These are phyloP conservation scores for Lordiphosa collinella DNA, from an alignment of 1,140 invertebrate genomes.

Conservation along the genomic window DNA sequence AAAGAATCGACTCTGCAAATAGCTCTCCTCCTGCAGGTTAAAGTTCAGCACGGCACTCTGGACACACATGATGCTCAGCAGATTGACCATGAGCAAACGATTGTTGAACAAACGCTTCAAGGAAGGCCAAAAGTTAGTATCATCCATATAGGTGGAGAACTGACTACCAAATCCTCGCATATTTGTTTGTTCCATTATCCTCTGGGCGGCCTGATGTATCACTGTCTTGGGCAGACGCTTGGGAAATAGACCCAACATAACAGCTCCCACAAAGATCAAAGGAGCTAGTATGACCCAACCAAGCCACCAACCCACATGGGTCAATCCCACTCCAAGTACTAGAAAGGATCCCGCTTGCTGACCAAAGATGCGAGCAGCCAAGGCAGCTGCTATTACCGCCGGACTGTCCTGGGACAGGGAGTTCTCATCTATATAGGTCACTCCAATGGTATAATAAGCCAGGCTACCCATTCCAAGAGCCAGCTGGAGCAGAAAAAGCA, in stretches of 20 bases:
- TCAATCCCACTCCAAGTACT: slow-evolving; percentile 59
- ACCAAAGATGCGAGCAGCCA: slow-evolving; percentile 68
- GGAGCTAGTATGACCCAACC: slow-evolving; percentile 84
- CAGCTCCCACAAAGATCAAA: slow-evolving; percentile 81
- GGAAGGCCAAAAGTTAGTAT: slow-evolving; percentile 81
- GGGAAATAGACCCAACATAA: slow-evolving; percentile 83
- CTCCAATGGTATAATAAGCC: slow-evolving; percentile 83
- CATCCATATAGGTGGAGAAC: slow-evolving; percentile 68
- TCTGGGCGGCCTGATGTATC: slow-evolving; percentile 82
- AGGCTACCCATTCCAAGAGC: slow-evolving; percentile 82
- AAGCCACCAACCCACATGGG: slow-evolving; percentile 78
- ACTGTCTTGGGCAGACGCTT: slow-evolving; percentile 81
- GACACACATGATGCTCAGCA: slow-evolving; percentile 82
- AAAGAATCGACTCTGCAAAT: slow-evolving; percentile 83
- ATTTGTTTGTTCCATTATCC: slow-evolving; percentile 71
- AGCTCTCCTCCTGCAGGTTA: slow-evolving; percentile 81
- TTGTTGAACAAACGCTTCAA: slow-evolving; percentile 82
- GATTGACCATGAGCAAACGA: slow-evolving; percentile 83
- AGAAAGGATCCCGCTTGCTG: slow-evolving; percentile 74
- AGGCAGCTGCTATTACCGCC: slow-evolving; percentile 51
- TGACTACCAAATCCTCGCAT: slow-evolving; percentile 56
- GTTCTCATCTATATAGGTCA: slow-evolving; percentile 86
- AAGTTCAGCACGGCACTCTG: slow-evolving; percentile 82
- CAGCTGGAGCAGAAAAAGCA: slow-evolving; percentile 83
- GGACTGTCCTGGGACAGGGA: slow-evolving; percentile 82